phyloP scores from a whole-genome alignment of 2,797 vertebrate genomes.

The Mus caroli region DNA sequence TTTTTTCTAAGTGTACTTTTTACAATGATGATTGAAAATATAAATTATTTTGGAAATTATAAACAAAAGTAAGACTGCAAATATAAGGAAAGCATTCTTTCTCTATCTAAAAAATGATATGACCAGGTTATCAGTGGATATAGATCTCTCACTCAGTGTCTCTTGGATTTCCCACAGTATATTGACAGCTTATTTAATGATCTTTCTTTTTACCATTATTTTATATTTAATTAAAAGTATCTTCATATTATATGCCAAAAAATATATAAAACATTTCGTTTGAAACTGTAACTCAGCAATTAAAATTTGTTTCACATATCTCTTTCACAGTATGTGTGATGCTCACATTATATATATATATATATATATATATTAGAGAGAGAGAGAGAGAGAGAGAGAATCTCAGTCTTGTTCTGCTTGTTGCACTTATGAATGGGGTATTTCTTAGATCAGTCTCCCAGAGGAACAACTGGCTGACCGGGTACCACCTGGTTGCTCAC shows the following conservation, averaged over 20 bases:
- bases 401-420: not conserved
- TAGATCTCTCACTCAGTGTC: not conserved
- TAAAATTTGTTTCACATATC: constrained; percentile 14
- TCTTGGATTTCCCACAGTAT: not conserved
- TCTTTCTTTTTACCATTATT: not conserved
- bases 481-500: not conserved
- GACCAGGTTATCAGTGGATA: not conserved
- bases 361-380: not conserved
- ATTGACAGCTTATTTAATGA: not conserved
- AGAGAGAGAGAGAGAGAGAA: not conserved
- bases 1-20: not conserved
- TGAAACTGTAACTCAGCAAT: not conserved
- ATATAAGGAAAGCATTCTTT: not conserved
- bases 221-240: not conserved
- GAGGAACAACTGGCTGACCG: not conserved
- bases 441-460: not conserved
- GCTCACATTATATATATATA: too few relatives aligned
- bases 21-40: not conserved
- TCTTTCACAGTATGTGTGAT: not conserved
- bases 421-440: not conserved
- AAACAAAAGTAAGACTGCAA: not conserved
- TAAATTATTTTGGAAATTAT: constrained; percentile 17
- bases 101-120: not conserved
- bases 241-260: not conserved
- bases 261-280: not conserved